Evolutionary conservation across 2,113 vertebrate genomes (phyloP).

Genomic region (Dinomys branickii): DNA sequence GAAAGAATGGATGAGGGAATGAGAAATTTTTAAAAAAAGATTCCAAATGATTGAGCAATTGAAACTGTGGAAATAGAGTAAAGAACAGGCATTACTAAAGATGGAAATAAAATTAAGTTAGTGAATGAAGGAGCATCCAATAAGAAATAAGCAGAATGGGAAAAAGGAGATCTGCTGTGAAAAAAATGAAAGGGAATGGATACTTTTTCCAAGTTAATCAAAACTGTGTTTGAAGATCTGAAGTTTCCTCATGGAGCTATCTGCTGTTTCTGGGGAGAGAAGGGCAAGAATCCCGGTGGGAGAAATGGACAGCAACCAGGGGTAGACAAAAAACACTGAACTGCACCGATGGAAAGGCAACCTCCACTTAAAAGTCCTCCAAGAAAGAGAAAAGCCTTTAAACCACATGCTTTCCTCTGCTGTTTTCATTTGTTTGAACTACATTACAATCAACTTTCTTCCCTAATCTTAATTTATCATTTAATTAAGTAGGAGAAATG

Average conservation of each 20-base stretch:
- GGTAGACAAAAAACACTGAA: background rate
- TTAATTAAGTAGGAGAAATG: conserved; percentile 17
- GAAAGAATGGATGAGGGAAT: conserved; percentile 9
- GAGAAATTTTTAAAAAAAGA: background rate
- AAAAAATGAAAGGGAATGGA: background rate
- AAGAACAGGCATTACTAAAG: background rate
- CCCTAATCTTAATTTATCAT: background rate
- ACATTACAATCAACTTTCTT: conserved; percentile 51
- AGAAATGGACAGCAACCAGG: background rate
- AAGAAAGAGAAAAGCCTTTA: background rate
- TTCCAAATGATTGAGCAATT: background rate
- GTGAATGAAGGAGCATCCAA: background rate
- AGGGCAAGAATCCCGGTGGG: background rate
- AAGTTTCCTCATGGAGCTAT: background rate
- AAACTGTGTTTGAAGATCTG: background rate
- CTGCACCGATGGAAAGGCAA: background rate
- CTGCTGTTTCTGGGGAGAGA: background rate
- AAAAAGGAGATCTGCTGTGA: background rate
- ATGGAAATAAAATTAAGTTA: conserved; percentile 20
- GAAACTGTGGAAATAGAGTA: background rate
- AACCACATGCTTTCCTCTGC: background rate
- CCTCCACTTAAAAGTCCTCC: background rate
- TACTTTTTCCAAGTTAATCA: background rate
- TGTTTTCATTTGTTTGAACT: background rate
- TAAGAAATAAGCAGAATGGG: background rate